Evolutionary conservation across 2,888 invertebrate species (phyloP), one percentile per base, ranked within the genome.

Genomic region (Agrotis segetum): DNA sequence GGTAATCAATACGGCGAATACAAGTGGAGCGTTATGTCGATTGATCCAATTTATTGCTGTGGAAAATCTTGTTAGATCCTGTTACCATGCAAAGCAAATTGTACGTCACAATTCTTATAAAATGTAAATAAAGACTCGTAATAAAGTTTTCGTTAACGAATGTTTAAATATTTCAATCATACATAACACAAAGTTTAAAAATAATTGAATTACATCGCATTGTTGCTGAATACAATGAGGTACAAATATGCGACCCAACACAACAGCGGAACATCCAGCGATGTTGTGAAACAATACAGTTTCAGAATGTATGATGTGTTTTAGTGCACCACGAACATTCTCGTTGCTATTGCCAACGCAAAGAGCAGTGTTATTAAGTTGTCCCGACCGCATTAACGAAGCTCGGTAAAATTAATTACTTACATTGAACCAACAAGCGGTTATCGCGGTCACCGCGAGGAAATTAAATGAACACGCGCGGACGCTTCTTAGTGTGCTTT

Each of bases 371-470:
- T 88, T 90, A 90, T 91, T 91, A 90, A 91, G 87, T 81, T 89
- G 90, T 89, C 88, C 86, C 72, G 81, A 81, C 82, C 85, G 86
- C 87, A 88, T 88, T 88, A 91, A 91, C 88, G 89, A 91, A 91
- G 90, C 90, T 91, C 87, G 85, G 91, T 91, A 85, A 91, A 92
- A 93, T 94, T 94, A 94, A 94, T 94, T 93, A 93, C 90, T 89
- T 84, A 88, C 92, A 91, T 90, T 90, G 90, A 90, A 91, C 90
- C 91, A 92, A 93, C 93, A 91, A 91, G 92, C 92, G 87, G 91
- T 90, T 89, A 90, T 89, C 85, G 92, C 90, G 92, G 91, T 91
- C 91, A 92, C 84, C 78, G 89, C 87, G 88, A 92, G 92, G 90
- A 93, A 93, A 94, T 93, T 92, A 92, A 94, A 92, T 91, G 89